A percentile compares a stretch with the other conserved stretches of the same genome.
phyloP scores from a whole-genome alignment of 2,888 invertebrate species.

The Caenorhabditis angaria region DNA sequence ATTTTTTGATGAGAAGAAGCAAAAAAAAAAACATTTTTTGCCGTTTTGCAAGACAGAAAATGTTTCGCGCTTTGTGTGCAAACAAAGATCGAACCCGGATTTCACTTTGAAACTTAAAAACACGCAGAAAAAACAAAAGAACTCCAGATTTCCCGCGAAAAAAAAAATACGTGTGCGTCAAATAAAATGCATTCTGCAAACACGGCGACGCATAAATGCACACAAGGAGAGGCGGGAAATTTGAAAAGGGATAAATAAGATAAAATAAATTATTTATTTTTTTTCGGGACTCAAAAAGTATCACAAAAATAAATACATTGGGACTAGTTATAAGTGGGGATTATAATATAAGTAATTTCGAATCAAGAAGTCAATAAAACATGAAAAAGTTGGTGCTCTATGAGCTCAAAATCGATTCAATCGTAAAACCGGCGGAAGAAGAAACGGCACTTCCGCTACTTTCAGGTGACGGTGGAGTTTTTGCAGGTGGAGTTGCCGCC shows the following conservation, averaged over 20 bases:
- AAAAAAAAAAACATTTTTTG: background rate
- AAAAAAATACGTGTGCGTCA: background rate
- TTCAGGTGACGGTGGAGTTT: constrained; percentile 38
- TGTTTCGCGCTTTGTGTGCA: no score
- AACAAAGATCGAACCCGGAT: no score
- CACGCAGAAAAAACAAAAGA: background rate
- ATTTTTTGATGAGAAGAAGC: no score
- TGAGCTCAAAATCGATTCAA: constrained; percentile 39
- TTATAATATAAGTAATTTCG: background rate
- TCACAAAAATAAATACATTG: constrained; percentile 1
- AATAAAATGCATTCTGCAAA: background rate
- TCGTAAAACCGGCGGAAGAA: constrained; percentile 19
- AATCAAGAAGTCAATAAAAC: no score
- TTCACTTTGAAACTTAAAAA: background rate
- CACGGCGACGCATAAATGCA: background rate
- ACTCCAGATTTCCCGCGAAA: no score
- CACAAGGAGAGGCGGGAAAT: background rate
- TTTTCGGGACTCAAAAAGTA: no score
- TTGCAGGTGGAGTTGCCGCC: constrained; percentile 29
- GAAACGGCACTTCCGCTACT: background rate
- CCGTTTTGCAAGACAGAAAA: no score
- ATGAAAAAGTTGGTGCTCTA: no score
- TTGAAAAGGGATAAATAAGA: no score
- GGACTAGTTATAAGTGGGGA: background rate
- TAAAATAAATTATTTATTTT: background rate